Percentiles rank a stretch among this genome's conserved stretches.
Evolutionary conservation across 2,113 vertebrate genomes (phyloP).

Genomic region (Hydrochoerus hydrochaeris): DNA sequence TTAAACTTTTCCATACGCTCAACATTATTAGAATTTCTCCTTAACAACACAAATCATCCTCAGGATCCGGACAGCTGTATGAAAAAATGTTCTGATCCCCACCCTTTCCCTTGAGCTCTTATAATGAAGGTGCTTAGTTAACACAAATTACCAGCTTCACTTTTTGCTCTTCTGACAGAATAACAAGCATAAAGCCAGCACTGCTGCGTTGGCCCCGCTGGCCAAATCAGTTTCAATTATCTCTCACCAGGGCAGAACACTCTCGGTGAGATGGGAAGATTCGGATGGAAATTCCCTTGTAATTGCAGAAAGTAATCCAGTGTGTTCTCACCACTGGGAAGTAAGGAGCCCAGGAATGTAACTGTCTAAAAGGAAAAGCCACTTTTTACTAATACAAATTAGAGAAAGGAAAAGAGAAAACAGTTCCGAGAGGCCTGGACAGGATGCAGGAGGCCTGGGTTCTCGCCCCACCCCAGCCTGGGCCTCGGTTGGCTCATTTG

Average conservation of each 20-base stretch:
- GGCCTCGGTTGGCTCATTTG: neutral
- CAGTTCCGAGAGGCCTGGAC: neutral
- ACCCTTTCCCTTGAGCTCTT: slow-evolving; percentile 78
- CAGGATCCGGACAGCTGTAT: slow-evolving; percentile 73
- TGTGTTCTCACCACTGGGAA: neutral
- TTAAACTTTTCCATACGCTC: slow-evolving; percentile 80
- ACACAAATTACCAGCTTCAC: slow-evolving; percentile 73
- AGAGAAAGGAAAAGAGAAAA: neutral
- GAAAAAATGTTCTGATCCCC: slow-evolving; percentile 53
- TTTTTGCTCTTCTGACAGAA: slow-evolving; percentile 69
- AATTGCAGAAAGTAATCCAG: neutral
- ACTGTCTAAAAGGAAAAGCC: neutral
- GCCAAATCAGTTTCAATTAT: slow-evolving; percentile 40
- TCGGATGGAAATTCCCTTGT: neutral
- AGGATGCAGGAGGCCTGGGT: neutral
- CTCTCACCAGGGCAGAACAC: slow-evolving; percentile 27
- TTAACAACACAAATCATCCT: slow-evolving; percentile 72
- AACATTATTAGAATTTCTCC: slow-evolving; percentile 68
- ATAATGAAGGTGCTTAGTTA: slow-evolving; percentile 78
- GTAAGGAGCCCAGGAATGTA: neutral
- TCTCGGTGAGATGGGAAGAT: neutral
- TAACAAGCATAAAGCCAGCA: slow-evolving; percentile 55
- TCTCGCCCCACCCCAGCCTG: neutral
- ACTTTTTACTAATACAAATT: neutral
- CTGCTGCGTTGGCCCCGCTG: neutral